Base-by-base conservation (phyloP, 2,797 vertebrate species). In the Parotocinclus haroldoi region DNA sequence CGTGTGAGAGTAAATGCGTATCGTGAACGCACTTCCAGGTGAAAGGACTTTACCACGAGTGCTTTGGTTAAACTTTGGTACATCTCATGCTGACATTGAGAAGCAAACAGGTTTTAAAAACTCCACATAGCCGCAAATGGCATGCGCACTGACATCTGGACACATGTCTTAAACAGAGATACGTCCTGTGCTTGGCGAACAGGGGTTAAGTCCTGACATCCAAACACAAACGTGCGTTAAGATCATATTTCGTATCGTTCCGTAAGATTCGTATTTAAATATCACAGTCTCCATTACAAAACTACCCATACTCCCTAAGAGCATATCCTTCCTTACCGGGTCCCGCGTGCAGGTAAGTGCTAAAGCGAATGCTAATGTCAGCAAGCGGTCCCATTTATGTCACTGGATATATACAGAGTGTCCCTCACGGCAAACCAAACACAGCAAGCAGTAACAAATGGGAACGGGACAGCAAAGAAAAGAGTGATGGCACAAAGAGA, bases 221-320 rank as follows among this genome's bases (percentile, higher is more conserved):
- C 8, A 42, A 42, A 42, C 40, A 42, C 40, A 42, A 42, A 42
- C 7, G 10, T 9, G 40, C 40, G 1, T 48, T 48, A 16, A 50
- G 9, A 9, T 50, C 40, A 50, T 9, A 37, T 36, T n/a, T n/a
- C n/a, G n/a, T n/a, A n/a, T n/a, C n/a, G n/a, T n/a, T n/a, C n/a
- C n/a, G n/a, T n/a, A n/a, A n/a, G n/a, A n/a, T n/a, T n/a, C n/a
- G n/a, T 59, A 60, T 56, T 64, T 51, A 63, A 51, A 70, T 38
- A 71, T 54, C 54, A 17, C 44, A 49, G 39, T 57, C 49, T 69
- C 65, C 38, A 58, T 66, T 69, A 72, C 46, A 45, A 48, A 69
- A 67, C 72, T 69, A 75, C 72, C 72, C 63, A 57, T 59, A 58
- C 63, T 67, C 63, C 57, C 65, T 61, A 62, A 36, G 55, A 61